Base-by-base conservation (phyloP, 2,888 invertebrate species). In the Perizoma flavofasciatum region DNA sequence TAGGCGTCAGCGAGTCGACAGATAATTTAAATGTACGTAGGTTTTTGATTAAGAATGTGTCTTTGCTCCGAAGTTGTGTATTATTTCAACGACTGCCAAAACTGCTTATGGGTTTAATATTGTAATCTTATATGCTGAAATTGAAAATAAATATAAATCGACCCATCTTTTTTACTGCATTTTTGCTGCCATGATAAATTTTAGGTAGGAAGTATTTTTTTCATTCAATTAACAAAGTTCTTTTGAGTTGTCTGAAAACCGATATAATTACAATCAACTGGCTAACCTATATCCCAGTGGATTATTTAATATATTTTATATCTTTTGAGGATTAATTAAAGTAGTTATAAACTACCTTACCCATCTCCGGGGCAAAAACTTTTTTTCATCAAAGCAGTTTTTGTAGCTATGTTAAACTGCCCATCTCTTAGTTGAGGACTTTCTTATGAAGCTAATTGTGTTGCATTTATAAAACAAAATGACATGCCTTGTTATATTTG, bases 241-340 rank as follows among this genome's bases (percentile, higher is more conserved):
- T 22, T 22, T 1, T 22, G 22, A 22, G 22, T 22, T 3, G 22
- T 22, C 22, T 22, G 1, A 22, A 22, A 22, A 22, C 22, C 22
- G 3, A 22, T 22, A 22, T 2, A 22, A 22, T 22, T 22, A 22
- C 22, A 1, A 22, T 22, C 22, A 22, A 2, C 22, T 22, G 22
- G 22, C 22, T 22, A 22, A 22, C 22, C 22, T 9, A 22, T 54
- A 50, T 54, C 46, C 43, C 33, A 44, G 22, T 41, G 35, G 34
- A 8, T 46, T 41, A 61, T 63, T 61, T 40, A 50, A 65, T 70
- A 71, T 72, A 63, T 65, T 69, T 66, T 69, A 66, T 72, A 67
- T 68, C 67, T 69, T 69, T 70, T 60, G 68, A 68, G 68, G 68
- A 67, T 71, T 67, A 68, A 70, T 67, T 64, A 63, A 68, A 68